Conservation (phyloP, 2,888 invertebrate species). For the Dorcus hopei region DNA sequence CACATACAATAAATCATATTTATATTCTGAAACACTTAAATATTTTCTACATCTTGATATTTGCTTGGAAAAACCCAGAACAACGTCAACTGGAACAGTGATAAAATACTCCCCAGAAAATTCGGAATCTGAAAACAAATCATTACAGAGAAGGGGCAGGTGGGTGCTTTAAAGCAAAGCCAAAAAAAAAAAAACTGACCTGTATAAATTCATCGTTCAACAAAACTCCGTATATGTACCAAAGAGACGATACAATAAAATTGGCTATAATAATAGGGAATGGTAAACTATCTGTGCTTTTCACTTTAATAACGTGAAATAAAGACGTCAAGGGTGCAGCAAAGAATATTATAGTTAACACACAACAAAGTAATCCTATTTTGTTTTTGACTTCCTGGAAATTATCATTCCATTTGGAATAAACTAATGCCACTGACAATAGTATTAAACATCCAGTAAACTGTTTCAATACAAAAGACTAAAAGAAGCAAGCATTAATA, state of each 20-base stretch:
- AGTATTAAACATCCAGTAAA: conserved; percentile 54
- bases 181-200: conserved; percentile 51
- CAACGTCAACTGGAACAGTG: conserved; percentile 70
- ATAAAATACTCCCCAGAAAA: conserved; percentile 71
- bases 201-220: conserved; percentile 76
- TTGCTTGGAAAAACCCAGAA: conserved; percentile 70
- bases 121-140: conserved; percentile 66
- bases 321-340: conserved; percentile 79
- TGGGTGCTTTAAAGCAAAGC: not conserved
- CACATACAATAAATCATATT: too few relatives aligned
- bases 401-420: conserved; percentile 57
- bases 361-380: conserved; percentile 69
- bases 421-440: conserved; percentile 57
- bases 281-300: conserved; percentile 82
- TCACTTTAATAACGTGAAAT: conserved; percentile 74
- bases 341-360: conserved; percentile 74
- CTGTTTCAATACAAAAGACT: conserved; percentile 68
- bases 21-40: not conserved
- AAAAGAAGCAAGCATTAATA: conserved; percentile 37
- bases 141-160: conserved; percentile 7
- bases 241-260: conserved; percentile 76
- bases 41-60: conserved; percentile 12
- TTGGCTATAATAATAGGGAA: conserved; percentile 82
- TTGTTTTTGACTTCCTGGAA: conserved; percentile 53
- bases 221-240: conserved; percentile 81